Percentiles rank a stretch among this genome's conserved stretches.
Evolutionary conservation across 2,113 vertebrate species (phyloP).

Genomic region (Scopus umbretta): DNA sequence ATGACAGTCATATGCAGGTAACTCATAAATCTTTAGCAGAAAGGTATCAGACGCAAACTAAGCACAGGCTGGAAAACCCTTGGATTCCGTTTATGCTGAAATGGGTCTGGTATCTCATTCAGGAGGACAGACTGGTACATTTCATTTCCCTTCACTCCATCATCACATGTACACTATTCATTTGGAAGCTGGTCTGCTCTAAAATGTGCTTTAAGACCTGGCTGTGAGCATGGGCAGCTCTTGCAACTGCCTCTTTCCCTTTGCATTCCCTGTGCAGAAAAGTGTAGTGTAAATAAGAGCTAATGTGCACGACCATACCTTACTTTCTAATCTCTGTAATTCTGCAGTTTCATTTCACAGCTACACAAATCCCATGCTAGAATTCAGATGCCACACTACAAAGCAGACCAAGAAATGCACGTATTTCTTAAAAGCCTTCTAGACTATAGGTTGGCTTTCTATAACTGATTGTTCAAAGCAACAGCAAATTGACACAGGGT

Average conservation of each 20-base stretch:
- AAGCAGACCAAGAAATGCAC: neutral
- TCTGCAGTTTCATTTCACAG: neutral
- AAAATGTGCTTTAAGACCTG: neutral
- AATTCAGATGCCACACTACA: neutral
- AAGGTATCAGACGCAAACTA: neutral
- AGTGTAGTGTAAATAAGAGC: neutral
- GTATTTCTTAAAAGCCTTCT: neutral
- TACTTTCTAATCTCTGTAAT: neutral
- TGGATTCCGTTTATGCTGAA: neutral
- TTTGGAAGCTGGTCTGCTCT: neutral
- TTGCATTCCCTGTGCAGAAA: neutral
- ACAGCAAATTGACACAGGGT: neutral
- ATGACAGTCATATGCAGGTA: neutral
- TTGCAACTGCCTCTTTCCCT: neutral
- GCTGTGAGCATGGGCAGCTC: neutral
- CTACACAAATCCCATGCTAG: neutral
- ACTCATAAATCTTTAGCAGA: neutral
- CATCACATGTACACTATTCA: neutral
- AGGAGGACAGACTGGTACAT: neutral
- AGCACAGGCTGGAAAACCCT: neutral
- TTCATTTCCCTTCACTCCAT: neutral
- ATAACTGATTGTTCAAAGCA: neutral
- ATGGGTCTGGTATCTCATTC: neutral
- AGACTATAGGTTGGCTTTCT: neutral
- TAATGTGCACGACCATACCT: rapidly evolving